phyloP scores from a whole-genome alignment of 2,888 invertebrate genomes.

The Melanophora roralis region DNA sequence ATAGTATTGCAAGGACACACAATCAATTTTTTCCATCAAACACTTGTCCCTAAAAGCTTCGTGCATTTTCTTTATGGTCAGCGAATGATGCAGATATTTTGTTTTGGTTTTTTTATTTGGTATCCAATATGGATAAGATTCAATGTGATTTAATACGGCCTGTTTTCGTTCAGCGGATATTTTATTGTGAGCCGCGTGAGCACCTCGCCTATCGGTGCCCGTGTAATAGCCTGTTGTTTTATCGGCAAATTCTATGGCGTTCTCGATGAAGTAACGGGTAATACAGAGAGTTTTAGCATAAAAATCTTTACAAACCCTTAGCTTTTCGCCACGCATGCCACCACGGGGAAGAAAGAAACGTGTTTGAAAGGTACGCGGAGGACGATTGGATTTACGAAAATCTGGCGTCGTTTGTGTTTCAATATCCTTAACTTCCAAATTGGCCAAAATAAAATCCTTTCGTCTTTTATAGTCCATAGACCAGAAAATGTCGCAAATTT shows the following conservation, averaged over 20 bases:
- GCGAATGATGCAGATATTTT: conserved; percentile 57
- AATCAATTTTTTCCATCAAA: conserved; percentile 30
- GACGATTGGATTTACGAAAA: conserved; percentile 58
- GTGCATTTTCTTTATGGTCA: conserved; percentile 60
- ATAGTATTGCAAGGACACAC: conserved; percentile 42
- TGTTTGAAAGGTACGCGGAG: conserved; percentile 52
- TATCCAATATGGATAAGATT: conserved; percentile 62
- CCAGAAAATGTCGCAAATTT: conserved; percentile 64
- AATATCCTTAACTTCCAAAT: conserved; percentile 21
- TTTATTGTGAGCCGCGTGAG: conserved; percentile 39
- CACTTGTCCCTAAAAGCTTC: conserved; percentile 54
- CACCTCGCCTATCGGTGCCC: conserved; percentile 56
- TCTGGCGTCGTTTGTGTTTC: conserved; percentile 31
- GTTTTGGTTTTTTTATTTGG: conserved; percentile 61
- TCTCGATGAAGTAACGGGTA: conserved; percentile 45
- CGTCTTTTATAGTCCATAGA: conserved; percentile 63
- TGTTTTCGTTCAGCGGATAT: conserved; percentile 40
- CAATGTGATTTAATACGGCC: conserved; percentile 53
- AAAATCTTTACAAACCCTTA: conserved; percentile 58
- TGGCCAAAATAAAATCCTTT: conserved; percentile 56
- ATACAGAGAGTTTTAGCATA: conserved; percentile 56
- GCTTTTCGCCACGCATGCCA: conserved; percentile 57
- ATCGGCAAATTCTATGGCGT: conserved; percentile 58
- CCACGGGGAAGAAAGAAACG: conserved; percentile 50
- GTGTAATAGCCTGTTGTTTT: conserved; percentile 58